Evolutionary conservation across 2,113 vertebrate species (phyloP).

Genomic region (Rousettus leschenaultii): DNA sequence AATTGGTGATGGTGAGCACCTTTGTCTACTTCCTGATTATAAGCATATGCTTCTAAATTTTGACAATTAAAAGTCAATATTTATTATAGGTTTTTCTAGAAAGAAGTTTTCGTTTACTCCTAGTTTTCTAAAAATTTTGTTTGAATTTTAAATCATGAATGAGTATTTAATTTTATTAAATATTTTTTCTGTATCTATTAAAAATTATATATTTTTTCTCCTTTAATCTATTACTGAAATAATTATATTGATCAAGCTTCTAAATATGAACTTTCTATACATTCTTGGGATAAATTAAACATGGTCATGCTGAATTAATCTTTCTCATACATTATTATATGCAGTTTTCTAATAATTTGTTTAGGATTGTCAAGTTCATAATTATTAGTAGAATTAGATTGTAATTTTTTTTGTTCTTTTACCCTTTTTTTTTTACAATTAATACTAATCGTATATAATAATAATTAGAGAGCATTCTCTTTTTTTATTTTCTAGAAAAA

Average conservation of each 20-base stretch:
- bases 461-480: not conserved
- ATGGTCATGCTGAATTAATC: not conserved
- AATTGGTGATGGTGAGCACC: not conserved
- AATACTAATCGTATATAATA: not conserved
- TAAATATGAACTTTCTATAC: not conserved
- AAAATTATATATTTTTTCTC: not conserved
- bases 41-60: not conserved
- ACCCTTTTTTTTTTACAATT: not conserved
- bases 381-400: not conserved
- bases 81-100: not conserved
- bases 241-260: not conserved
- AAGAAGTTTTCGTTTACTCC: not conserved
- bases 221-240: not conserved
- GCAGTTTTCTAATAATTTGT: not conserved
- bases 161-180: not conserved
- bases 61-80: not conserved
- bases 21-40: not conserved
- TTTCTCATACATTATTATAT: not conserved
- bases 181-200: not conserved
- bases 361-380: not conserved
- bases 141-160: constrained; percentile 16
- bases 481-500: not conserved
- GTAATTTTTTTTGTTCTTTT: not conserved
- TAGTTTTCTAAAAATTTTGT: not conserved
- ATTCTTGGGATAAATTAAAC: not conserved